These are phyloP conservation scores for Ispidina picta DNA, from an alignment of 2,797 vertebrate species.

Conservation along the genomic window DNA sequence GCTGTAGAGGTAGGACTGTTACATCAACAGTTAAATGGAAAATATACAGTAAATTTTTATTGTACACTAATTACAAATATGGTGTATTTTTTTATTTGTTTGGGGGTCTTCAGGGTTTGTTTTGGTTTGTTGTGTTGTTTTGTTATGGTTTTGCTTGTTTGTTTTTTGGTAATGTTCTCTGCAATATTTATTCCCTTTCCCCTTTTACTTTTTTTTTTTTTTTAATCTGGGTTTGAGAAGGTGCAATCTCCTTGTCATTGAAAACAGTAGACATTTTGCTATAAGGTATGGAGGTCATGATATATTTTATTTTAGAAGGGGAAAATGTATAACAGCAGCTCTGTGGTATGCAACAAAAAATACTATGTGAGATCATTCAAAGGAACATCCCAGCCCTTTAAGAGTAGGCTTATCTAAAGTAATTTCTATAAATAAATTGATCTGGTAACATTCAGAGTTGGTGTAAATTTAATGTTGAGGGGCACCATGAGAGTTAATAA, in stretches of 20 bases:
- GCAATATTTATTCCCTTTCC: not conserved
- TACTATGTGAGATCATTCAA: not conserved
- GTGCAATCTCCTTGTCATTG: not conserved
- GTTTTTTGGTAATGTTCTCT: not conserved
- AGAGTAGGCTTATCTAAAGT: not conserved
- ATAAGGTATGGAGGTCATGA: not conserved
- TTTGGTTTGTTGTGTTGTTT: no score
- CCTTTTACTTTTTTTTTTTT: not conserved
- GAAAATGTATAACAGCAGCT: not conserved
- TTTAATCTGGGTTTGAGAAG: not conserved
- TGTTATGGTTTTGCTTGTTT: no score
- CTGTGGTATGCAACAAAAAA: not conserved
- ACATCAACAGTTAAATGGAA: not conserved
- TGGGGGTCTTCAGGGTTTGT: no score
- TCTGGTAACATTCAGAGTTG: not conserved
- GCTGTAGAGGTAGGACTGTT: not conserved
- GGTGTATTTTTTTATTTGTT: not conserved
- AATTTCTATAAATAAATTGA: not conserved
- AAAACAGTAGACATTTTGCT: not conserved
- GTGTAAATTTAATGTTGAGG: not conserved
- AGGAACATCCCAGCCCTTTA: not conserved
- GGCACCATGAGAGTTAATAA: not conserved
- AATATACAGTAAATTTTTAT: not conserved
- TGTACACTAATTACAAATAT: not conserved
- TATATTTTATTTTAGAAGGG: not conserved